Conservation (phyloP, 2,888 invertebrate genomes). For the Cyclophora punctaria region DNA sequence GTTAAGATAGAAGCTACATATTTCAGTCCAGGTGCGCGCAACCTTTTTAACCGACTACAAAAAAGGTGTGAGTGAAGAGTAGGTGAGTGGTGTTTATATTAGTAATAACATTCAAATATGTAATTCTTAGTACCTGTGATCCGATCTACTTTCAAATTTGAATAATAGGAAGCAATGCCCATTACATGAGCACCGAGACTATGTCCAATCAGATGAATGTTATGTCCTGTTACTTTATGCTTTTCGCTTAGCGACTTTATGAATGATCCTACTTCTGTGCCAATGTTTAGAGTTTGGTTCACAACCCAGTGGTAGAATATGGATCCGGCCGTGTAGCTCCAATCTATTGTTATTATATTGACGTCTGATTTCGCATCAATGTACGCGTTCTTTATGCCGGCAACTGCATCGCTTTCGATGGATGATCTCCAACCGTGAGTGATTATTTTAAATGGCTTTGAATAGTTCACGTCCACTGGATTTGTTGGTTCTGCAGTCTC, state of each 20-base stretch:
- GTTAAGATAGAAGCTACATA: too few relatives aligned
- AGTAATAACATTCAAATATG: too few relatives aligned
- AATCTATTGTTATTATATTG: slow-evolving; percentile 59
- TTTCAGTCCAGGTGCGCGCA: too few relatives aligned
- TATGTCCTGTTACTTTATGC: slow-evolving; percentile 31
- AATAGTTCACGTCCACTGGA: slow-evolving; percentile 15
- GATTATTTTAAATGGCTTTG: slow-evolving; percentile 54
- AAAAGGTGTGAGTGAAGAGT: too few relatives aligned
- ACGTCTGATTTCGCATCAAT: slow-evolving; percentile 38
- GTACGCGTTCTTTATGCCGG: slow-evolving; percentile 55
- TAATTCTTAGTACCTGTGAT: slow-evolving; percentile 31
- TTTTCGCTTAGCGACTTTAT: slow-evolving; percentile 24
- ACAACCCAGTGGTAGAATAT: slow-evolving; percentile 42
- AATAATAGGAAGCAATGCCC: slow-evolving; percentile 38
- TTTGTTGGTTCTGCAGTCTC: slow-evolving; percentile 21
- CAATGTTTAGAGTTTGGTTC: slow-evolving; percentile 33
- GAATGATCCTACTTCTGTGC: slow-evolving; percentile 31
- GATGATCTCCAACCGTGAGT: slow-evolving; percentile 70
- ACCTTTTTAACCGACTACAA: too few relatives aligned
- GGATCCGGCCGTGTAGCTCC: slow-evolving; percentile 39
- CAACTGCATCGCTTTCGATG: slow-evolving; percentile 40
- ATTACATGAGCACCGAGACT: slow-evolving; percentile 52
- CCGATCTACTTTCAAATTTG: slow-evolving; percentile 26
- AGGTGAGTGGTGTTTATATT: too few relatives aligned
- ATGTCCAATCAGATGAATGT: slow-evolving; percentile 46